phyloP scores from a whole-genome alignment of 1,140 invertebrate genomes.

The Drosophila setifemur region DNA sequence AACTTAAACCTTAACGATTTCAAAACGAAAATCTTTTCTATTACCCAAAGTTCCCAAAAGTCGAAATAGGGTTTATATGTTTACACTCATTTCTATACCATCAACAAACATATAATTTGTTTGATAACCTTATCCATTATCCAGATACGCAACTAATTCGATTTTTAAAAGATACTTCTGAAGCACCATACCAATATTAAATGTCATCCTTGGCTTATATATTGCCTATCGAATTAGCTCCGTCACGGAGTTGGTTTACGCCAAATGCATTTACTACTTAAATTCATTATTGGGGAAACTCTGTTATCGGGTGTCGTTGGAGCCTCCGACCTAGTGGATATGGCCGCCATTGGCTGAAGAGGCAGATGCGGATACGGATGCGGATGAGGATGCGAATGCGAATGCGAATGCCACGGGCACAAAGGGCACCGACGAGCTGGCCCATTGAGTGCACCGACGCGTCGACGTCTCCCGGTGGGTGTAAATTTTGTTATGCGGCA shows the following conservation, averaged over 20 bases:
- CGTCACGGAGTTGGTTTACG: conserved; percentile 3
- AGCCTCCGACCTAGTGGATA: conserved; percentile 28
- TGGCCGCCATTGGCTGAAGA: not conserved
- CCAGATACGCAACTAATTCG: too few species aligned
- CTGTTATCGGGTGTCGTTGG: conserved; percentile 20
- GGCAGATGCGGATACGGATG: not conserved
- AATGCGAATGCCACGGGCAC: conserved; percentile 3
- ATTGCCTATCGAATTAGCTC: conserved; percentile 7
- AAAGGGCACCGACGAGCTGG: conserved; percentile 17
- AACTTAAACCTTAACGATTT: too few species aligned
- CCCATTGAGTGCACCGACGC: conserved; percentile 41
- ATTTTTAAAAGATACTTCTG: too few species aligned
- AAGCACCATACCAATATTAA: too few species aligned
- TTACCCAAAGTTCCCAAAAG: too few species aligned
- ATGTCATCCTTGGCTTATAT: not conserved
- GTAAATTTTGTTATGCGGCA: conserved; percentile 76
- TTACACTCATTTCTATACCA: too few species aligned
- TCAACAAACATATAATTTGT: too few species aligned
- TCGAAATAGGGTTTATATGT: too few species aligned
- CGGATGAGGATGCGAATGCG: not conserved
- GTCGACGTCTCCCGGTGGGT: conserved; percentile 50
- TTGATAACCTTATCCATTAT: too few species aligned
- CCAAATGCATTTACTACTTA: conserved; percentile 28
- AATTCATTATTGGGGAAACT: conserved; percentile 29
- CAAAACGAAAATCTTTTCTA: too few species aligned